Conservation (phyloP, 2,797 vertebrate genomes). For the Tolypeutes matacus region DNA sequence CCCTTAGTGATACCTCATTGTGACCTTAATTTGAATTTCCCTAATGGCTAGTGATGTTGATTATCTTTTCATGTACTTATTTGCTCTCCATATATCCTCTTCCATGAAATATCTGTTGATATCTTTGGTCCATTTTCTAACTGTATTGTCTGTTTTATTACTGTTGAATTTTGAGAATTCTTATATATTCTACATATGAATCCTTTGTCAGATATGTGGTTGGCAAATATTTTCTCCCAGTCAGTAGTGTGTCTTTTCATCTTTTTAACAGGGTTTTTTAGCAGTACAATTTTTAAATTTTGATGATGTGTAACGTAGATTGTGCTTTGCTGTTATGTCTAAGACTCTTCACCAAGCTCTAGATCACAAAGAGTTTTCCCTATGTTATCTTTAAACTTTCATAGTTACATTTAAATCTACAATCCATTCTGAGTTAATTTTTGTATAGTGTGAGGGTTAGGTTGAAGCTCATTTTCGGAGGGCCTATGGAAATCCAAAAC, state of each 20-base stretch:
- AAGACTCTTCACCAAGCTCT: neutral
- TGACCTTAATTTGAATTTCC: slow-evolving; percentile 35
- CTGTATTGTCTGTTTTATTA: neutral
- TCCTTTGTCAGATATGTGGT: neutral
- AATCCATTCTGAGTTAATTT: too few species aligned
- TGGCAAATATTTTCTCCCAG: slow-evolving; percentile 17
- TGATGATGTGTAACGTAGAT: neutral
- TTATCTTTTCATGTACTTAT: neutral
- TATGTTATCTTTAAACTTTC: too few species aligned
- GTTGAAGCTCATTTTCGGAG: too few species aligned
- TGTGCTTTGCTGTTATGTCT: neutral
- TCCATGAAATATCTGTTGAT: neutral
- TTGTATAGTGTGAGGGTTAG: too few species aligned
- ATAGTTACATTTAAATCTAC: too few species aligned
- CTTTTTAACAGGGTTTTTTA: neutral
- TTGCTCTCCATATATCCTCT: neutral
- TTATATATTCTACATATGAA: neutral
- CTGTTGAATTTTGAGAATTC: neutral
- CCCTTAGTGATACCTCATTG: neutral
- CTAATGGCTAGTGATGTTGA: neutral
- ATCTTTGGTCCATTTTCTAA: neutral
- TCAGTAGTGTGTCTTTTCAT: neutral
- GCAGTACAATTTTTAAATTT: neutral
- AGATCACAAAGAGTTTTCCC: too few species aligned
- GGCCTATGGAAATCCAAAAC: too few species aligned